Evolutionary conservation across 2,888 invertebrate species (phyloP), one percentile per base, ranked within the genome.

Genomic region (Liodrosophila aerea): DNA sequence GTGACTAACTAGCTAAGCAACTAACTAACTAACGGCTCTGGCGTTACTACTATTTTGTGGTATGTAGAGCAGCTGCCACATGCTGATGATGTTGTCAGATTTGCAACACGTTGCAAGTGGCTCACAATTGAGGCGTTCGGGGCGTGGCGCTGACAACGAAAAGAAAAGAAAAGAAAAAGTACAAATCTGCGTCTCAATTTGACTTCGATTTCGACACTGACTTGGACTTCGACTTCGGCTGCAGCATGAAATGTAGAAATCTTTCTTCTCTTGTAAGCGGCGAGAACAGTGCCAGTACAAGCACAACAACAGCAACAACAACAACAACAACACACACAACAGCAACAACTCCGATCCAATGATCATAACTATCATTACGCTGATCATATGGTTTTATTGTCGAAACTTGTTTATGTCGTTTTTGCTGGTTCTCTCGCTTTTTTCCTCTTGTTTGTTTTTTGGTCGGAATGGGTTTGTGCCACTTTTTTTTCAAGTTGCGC

Each of bases 321-420:
- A 45, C 36, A 36, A 30, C 16, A 36, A 12, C 16, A n/a, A 16
- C n/a, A 27, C 30, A 16, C 27, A 22, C 16, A 37, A 36, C 34
- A 51, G 22, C 34, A 49, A 22, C 15, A 27, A 5, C 13, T 27
- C n/a, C 39, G 58, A 67, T 59, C 63, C 73, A 77, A 78, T 82
- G 76, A 78, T 80, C 78, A 78, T 78, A 80, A 69, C 83, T 73
- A 78, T 82, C 73, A 80, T 80, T 78, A 82, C 76, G 68, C 76
- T 76, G 78, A 80, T 80, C 78, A 80, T 80, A 80, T 82, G 78
- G 76, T 71, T 73, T 78, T 82, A 78, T 82, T 76, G 78, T 78
- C 83, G 78, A 76, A 80, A 80, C 78, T 80, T 78, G 78, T 80
- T 80, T 75, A 59, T 72, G 61, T 64, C 65, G 45, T 47, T 71